Base-by-base conservation (phyloP, 2,797 vertebrate species). In the Eulemur mongoz region DNA sequence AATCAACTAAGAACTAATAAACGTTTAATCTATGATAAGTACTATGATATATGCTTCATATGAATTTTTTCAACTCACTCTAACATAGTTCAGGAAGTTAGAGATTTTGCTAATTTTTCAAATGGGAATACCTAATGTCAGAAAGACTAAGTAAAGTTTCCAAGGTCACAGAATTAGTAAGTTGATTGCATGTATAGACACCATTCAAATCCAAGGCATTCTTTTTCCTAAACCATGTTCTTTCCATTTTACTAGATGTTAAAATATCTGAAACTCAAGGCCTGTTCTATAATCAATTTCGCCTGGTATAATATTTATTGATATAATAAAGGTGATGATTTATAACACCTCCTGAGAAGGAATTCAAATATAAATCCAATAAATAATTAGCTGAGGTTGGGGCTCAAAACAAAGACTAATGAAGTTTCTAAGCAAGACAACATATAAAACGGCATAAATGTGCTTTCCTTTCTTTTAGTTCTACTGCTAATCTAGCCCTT, bases 291-390 rank as follows among this genome's bases (percentile, higher is more conserved):
- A 61, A 70, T 3, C 17, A 70, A 75, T 14, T 25, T 82, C 22
- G 7, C 30, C 65, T 75, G 23, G 43, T 73, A 78, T 72, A 63
- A 30, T 18, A 61, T 86, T 83, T 95, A 5, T 63, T 67, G n/a
- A 89, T 73, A 80, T 73, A 59, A 78, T 84, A 15, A 93, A 75
- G 27, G 12, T 52, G 30, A 63, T 94, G 10, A 40, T 38, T 7
- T 80, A 61, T 80, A 73, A 52, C 23, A 12, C 22, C 80, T 72
- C 18, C 54, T 67, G 1, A 67, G 87, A 38, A 86, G 57, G 1
- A 93, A 92, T 59, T 8, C 59, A 92, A 89, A 89, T 67, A 89
- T 50, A 96, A 72, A 69, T 78, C 27, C 57, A 95, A 43, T 32
- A 65, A 32, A 45, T 85, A 75, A 57, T 89, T 80, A 80, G 50